Evolutionary conservation across 2,888 invertebrate genomes (phyloP).

Genomic region (Parasteatoda lunata): DNA sequence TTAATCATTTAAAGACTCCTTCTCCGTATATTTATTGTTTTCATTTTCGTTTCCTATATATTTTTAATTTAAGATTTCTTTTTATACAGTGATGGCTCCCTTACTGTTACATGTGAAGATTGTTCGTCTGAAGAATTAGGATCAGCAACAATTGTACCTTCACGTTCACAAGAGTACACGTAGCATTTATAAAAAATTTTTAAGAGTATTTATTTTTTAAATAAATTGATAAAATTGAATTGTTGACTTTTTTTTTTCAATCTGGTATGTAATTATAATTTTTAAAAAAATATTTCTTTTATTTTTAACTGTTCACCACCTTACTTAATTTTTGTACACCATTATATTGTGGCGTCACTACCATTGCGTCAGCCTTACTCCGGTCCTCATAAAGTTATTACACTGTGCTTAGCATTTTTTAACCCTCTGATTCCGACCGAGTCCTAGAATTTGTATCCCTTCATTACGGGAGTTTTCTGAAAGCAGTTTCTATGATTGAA

Average conservation of each 20-base stretch:
- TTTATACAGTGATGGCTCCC: constrained; percentile 60
- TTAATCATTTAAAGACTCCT: not conserved
- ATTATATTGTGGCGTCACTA: too few relatives aligned
- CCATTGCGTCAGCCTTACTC: too few relatives aligned
- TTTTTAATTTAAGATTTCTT: not conserved
- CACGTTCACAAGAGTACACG: constrained; percentile 36
- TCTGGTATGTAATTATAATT: too few relatives aligned
- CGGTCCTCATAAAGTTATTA: too few relatives aligned
- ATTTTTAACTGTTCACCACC: too few relatives aligned
- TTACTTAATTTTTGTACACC: too few relatives aligned
- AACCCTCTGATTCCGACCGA: too few relatives aligned
- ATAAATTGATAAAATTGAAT: constrained; percentile 45
- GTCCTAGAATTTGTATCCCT: too few relatives aligned
- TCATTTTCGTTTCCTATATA: not conserved
- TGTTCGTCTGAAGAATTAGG: constrained; percentile 57
- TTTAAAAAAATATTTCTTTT: too few relatives aligned
- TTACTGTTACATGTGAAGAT: constrained; percentile 56
- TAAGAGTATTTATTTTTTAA: constrained; percentile 60
- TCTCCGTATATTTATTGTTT: not conserved
- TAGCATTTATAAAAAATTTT: constrained; percentile 33
- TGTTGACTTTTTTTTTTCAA: not conserved
- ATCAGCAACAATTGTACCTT: constrained; percentile 47
- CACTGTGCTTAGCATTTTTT: too few relatives aligned
- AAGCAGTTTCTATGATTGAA: too few relatives aligned
- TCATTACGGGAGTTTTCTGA: too few relatives aligned